Base-by-base conservation (phyloP, 2,888 invertebrate species). In the Didymodactylos carnosus region DNA sequence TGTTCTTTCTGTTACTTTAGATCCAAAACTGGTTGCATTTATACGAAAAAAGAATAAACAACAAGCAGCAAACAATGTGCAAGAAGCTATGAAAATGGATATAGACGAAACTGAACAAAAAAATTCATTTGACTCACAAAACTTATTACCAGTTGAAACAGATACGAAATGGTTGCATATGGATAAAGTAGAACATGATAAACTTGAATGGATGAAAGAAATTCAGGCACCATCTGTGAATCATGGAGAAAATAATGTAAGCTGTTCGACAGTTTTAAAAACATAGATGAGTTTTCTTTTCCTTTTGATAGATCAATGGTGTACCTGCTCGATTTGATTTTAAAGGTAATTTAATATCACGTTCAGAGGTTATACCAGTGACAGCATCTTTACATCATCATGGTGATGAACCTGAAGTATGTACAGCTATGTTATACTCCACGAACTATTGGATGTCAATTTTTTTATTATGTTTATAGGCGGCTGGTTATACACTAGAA, bases 351-450 rank as follows among this genome's bases (percentile, higher is more conserved):
- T 73, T 82, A 27, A 70, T 83, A 19, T 49, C 72, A 14, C 75
- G 73, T 53, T 79, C 86, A 51, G 85, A 87, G 69, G 88, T 88
- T 70, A 84, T 87, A 35, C 86, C 87, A 75, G 86, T 85, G 70
- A 87, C 87, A 76, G 81, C 87, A 39, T 89, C 88, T 51, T 85
- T 95, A 23, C 92, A 92, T 83, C 91, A 94, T 82, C 95, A 95
- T 83, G 94, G 94, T 0, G 90, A 91, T 77, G 94, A 95, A 82
- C 90, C 92, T 11, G 89, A 84, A 80, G n/a, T n/a, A n/a, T n/a
- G n/a, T n/a, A 83, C 82, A 72, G 71, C 41, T 35, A 25, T 40
- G 7, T 70, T 40, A 13, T 46, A 13, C 25, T 62, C 23, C n/a
- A 14, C 19, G 69, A 70, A n/a, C 69, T 39, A 70, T 39, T 23